Base-by-base conservation (phyloP, 2,888 invertebrate species). In the Drosophila pseudotalamancana region DNA sequence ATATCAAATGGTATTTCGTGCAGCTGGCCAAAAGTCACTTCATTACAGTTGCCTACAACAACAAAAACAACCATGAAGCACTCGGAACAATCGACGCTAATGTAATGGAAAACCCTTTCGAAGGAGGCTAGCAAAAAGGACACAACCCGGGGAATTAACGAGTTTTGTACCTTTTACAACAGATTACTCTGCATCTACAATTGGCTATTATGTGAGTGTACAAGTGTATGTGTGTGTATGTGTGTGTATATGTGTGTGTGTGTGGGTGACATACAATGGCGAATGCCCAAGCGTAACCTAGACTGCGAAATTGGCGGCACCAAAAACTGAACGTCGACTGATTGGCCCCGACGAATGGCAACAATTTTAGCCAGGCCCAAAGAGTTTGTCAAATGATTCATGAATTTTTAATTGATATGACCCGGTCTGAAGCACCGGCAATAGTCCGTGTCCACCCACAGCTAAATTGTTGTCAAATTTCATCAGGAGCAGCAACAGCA, bases 301-400 rank as follows among this genome's bases (percentile, higher is more conserved):
- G 34, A 53, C 43, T 21, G 40, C 29, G 31, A 68, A 50, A 69
- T 29, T 29, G 49, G 46, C 66, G 35, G 25, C 55, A 48, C 14
- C 27, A 60, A 51, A n/a, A 71, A 43, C 59, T 49, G 43, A 29
- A 34, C 51, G 48, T 31, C 57, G 32, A 72, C 77, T 77, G 87
- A 80, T 80, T 72, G 84, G 83, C 59, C 62, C 72, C 43, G 50
- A 27, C 23, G 54, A 61, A 72, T 72, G 66, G 72, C 46, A 51
- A 72, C 67, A 77, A 66, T 77, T 73, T 59, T 49, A 63, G 59
- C 49, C 50, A 35, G 64, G 27, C 56, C 82, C 75, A 66, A 72
- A 67, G 80, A 81, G 88, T 81, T 87, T 87, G 88, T 79, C 88
- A 81, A 81, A 87, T 81, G 81, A 81, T 81, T 81, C 81, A 81